Conservation (phyloP, 2,888 invertebrate genomes). For the Yponomeuta malinellus region DNA sequence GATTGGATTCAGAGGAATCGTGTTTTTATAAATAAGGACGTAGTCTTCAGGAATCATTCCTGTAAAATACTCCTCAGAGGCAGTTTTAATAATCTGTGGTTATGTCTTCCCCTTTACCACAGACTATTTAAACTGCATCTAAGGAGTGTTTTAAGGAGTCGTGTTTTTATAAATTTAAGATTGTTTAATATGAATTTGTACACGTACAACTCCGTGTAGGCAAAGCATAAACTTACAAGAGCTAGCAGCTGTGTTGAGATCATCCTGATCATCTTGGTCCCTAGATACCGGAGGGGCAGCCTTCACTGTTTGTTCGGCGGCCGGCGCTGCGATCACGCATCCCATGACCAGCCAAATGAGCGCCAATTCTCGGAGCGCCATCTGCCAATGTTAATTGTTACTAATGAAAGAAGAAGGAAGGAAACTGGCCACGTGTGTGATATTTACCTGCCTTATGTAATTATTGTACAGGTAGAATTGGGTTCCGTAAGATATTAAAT, state of each 20-base stretch:
- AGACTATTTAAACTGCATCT: no score
- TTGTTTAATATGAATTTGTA: no score
- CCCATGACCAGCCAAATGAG: constrained; percentile 31
- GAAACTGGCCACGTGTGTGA: neutral
- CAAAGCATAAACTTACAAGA: constrained; percentile 38
- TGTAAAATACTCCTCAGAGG: no score
- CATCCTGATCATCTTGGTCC: constrained; percentile 32
- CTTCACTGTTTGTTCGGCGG: constrained; percentile 18
- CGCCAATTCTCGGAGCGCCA: constrained; percentile 31
- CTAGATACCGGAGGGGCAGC: neutral
- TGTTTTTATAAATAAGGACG: no score
- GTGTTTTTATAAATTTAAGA: no score
- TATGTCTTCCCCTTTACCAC: no score
- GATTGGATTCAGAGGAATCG: no score
- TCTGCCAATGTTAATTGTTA: constrained; percentile 33
- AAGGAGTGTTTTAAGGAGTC: no score
- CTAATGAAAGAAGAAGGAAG: neutral
- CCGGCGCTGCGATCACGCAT: constrained; percentile 33
- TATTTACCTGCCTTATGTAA: neutral
- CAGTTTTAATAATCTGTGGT: no score
- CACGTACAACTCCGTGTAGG: no score
- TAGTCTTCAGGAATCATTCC: no score
- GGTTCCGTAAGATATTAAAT: neutral
- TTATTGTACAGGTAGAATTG: neutral
- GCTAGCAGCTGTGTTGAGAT: constrained; percentile 55